Conservation (phyloP, 30 jellyfish, hydroid and myxozoan genomes). For the Haliclystus octoradiatus region DNA sequence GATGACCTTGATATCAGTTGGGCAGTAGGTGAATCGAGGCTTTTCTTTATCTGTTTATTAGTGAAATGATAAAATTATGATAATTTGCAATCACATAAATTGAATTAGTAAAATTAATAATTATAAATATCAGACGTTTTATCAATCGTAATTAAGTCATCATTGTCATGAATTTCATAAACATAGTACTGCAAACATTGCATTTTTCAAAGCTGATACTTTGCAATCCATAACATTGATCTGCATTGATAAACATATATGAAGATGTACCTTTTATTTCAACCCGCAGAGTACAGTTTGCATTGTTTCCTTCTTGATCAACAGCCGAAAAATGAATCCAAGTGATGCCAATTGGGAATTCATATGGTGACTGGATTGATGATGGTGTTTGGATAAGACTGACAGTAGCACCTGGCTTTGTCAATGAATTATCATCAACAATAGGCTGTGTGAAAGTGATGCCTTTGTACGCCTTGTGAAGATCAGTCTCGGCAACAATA, state of each 20-base stretch:
- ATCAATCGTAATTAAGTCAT: no score
- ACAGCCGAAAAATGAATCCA: constrained; percentile 58
- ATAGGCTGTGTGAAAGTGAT: constrained; percentile 45
- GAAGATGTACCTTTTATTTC: constrained; percentile 33
- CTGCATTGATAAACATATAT: no score
- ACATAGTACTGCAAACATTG: no score
- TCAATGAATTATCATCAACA: constrained; percentile 74
- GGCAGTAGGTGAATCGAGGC: constrained; percentile 80
- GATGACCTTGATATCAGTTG: constrained; percentile 54
- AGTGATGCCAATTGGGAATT: constrained; percentile 80
- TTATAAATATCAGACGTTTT: no score
- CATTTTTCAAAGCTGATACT: no score
- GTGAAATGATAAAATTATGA: no score
- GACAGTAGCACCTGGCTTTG: constrained; percentile 38
- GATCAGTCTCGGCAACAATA: constrained; percentile 53
- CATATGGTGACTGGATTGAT: constrained; percentile 67
- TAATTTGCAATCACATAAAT: no score
- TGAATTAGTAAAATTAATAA: no score
- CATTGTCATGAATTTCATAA: no score
- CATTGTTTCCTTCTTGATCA: constrained; percentile 76
- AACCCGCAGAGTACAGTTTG: constrained; percentile 72
- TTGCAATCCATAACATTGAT: no score
- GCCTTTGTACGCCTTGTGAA: constrained; percentile 51
- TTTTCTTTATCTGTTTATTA: constrained; percentile 50
- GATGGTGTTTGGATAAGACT: constrained; percentile 59